Evolutionary conservation across 2,113 vertebrate genomes (phyloP), one percentile per base, ranked within the genome.

Genomic region (Murina feae): DNA sequence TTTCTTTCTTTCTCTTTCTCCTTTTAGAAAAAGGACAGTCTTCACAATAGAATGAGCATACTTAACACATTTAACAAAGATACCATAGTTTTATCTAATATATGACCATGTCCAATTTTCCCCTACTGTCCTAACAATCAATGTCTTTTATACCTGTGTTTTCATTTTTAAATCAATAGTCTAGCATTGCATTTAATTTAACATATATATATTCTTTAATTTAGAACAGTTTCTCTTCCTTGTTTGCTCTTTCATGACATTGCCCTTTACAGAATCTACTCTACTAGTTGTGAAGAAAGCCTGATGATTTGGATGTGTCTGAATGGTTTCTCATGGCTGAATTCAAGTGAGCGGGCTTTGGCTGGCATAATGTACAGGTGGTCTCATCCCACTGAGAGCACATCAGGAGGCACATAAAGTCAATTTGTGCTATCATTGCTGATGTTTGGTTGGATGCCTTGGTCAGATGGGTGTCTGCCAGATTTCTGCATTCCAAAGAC

Each of bases 11-110:
- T 93, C 4, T 66, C 25, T 94, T 63, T 89, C 16, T 74, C 25
- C 91, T 53, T 90, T 63, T 44, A 35, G 49, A 42, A 47, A 95
- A 80, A 53, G 2, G 1, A 1, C 32, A 35, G 58, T 83, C 6
- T 71, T 86, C 42, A 68, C 9, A 30, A 90, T 93, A 53, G 86
- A 86, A 89, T 89, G 42, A 42, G 42, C 39, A 89, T 11, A 72
- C 32, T 90, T 23, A 90, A 35, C 37, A 81, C 21, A 88, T 87
- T 90, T 93, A 81, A 92, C n/a, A 65, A 86, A 82, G 37, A 82
- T 68, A 21, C 42, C 44, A 44, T 60, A 79, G 14, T 79, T 91
- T 89, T 86, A 58, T 37, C 44, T 89, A 72, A 60, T 79, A 60
- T 82, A 42, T 85, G 86, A 91, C 28, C n/a, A 39, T 39, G 8